These are phyloP conservation scores for Chlorops oryzae DNA, from an alignment of 1,140 invertebrate species.

Conservation along the genomic window DNA sequence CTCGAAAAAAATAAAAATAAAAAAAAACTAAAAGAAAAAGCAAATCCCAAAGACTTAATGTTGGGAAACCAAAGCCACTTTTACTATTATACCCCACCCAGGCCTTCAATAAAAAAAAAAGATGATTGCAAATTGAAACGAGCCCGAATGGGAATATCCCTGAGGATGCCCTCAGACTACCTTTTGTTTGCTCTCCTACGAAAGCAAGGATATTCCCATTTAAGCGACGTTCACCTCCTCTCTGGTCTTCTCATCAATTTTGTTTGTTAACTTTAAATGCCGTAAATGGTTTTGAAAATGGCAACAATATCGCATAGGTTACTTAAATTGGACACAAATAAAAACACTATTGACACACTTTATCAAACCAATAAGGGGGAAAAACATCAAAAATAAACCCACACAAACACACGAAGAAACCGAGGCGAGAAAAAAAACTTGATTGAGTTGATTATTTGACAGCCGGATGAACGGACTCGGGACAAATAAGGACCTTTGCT, in stretches of 20 bases:
- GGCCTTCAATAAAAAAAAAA: conserved; percentile 6
- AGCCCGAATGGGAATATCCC: neutral
- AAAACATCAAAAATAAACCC: neutral
- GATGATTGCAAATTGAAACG: conserved; percentile 31
- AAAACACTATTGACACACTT: conserved; percentile 46
- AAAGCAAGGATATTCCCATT: neutral
- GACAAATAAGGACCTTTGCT: no score
- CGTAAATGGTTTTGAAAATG: conserved; percentile 45
- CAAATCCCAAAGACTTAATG: no score
- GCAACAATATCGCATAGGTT: conserved; percentile 17
- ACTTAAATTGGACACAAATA: conserved; percentile 43
- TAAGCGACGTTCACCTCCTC: neutral
- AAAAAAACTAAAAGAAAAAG: no score
- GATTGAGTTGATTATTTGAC: neutral
- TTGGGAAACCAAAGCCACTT: no score
- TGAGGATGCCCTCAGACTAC: neutral
- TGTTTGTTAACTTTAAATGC: conserved; percentile 43
- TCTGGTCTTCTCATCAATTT: conserved; percentile 33
- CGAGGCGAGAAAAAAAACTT: neutral
- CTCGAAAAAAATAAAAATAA: no score
- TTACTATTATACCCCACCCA: no score
- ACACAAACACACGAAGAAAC: neutral
- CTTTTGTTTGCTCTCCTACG: conserved; percentile 11
- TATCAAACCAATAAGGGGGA: conserved; percentile 27
- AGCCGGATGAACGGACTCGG: no score